Base-by-base conservation (phyloP, 2,113 vertebrate species). In the Ceyx melanurus region DNA sequence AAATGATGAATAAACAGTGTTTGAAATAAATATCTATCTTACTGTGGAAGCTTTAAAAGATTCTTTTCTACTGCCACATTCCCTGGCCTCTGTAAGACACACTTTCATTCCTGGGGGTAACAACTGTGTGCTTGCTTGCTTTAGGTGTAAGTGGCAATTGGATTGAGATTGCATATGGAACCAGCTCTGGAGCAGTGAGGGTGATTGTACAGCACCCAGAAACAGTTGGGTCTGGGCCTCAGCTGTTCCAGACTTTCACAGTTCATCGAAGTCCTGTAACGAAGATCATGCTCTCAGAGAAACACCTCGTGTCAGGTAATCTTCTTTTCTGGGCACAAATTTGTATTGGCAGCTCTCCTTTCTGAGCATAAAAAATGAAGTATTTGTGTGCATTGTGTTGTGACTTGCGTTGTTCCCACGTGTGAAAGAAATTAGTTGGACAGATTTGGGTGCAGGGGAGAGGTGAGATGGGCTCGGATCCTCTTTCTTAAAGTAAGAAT, bases 101-200 rank as follows among this genome's bases (percentile, higher is more conserved):
- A 8, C n/a, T 92, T 88, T 71, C 13, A 26, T 77, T 90, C 31
- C 68, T 88, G 15, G 17, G 9, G n/a, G 19, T 5, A 82, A 57
- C 33, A 85, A 67, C 45, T 11, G 2, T 84, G 21, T 71, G 66
- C 31, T 86, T 29, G 64, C 61, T 46, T 73, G 29, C 57, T 54
- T 43, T 56, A 99, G 99, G 99, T 96, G 98, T 99, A 96, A 99
- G 99, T 56, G 99, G 99, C 54, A 99, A 99, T 94, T 99, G 99
- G 99, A 99, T 99, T 60, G 99, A 99, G 97, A 99, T 99, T 17
- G 98, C 99, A 11, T 99, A 99, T 2, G 99, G 99, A 50, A 99
- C 99, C 10, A 99, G 99, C 93, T 99, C 99, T 4, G 99, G 99
- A 51, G 99, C 99, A 1, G 99, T 99, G 58, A 97, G 99, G 26